Evolutionary conservation across 2,113 vertebrate genomes (phyloP), one percentile per base, ranked within the genome.

Genomic region (Melozone crissalis): DNA sequence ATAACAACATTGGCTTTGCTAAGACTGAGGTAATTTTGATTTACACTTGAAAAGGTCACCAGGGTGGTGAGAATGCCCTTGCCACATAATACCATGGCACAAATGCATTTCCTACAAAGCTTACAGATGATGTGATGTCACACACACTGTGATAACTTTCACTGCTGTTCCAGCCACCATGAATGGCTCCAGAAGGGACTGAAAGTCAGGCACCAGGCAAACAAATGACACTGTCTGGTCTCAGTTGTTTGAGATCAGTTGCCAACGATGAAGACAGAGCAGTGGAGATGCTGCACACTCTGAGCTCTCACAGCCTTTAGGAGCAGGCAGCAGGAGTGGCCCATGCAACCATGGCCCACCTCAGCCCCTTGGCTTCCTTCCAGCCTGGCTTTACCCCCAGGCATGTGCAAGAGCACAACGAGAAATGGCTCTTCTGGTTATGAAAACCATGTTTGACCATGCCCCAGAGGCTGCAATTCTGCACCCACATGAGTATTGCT

Each of bases 341-440:
- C 44, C 35, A 13, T 1, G 3, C 1, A 5, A 7, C 5, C 17
- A 30, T 23, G 13, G 39, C 15, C 16, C 26, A 31, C 14, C 39
- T 47, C 73, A 44, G 21, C 16, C 39, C 52, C 73, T 43, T 65
- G 33, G 13, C 46, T 75, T 75, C 47, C 47, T 58, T 65, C 88
- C 63, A 51, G 31, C 8, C 47, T 86, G 21, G 54, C 13, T 43
- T 58, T 58, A 24, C 21, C 41, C 8, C n/a, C 54, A 78, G 1
- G 18, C 20, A 23, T 1, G 0, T 8, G 8, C 39, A 87, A 37
- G 24, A 83, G 51, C 35, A 71, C 33, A 69, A 63, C 0, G 2
- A 49, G 23, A 51, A 90, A 62, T 2, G 3, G 13, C 17, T 73
- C 37, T 52, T 73, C 74, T 69, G 8, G 15, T n/a, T 58, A 24